Base-by-base conservation (phyloP, 64 coral and sea anemone species). In the Platygyra sinensis region DNA sequence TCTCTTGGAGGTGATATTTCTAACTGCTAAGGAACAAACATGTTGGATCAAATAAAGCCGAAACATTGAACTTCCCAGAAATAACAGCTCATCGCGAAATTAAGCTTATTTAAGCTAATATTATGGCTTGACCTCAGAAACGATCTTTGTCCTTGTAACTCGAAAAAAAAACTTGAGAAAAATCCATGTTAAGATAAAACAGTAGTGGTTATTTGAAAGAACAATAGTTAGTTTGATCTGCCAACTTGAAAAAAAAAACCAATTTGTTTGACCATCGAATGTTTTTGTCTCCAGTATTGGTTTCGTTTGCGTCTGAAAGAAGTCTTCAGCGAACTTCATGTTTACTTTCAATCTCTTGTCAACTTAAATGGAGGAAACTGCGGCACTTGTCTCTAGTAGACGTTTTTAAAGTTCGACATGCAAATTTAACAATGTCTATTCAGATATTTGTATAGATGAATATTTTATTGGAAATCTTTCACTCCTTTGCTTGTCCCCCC, bases 381-480 rank as follows among this genome's bases (percentile, higher is more conserved):
- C 65, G 22, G n/a, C 65, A 29, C 9, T 27, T 27, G 65, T 69
- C 25, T 69, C 22, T 69, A 69, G 65, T 24, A 69, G 25, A 25
- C 22, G 25, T 69, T 10, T 10, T 25, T n/a, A n/a, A 69, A 69
- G 65, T 27, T 27, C 25, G 20, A 14, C 51, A 52, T 79, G 76
- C 12, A 71, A 50, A 57, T 57, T 57, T 57, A 57, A 50, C 42
- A 0, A 51, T 69, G 69, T 14, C 30, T 42, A 13, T 46, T 1
- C 33, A 51, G 63, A 85, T 61, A 33, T 62, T 5, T 60, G 77
- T 77, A 52, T 51, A 19, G 4, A 85, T 85, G 62, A 85, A 85
- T 85, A 52, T 85, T 85, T 72, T 52, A 85, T 85, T 51, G 63
- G 22, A 71, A 67, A 71, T 79, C 76, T 79, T 54, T 83, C 80